Evolutionary conservation across 1,140 invertebrate genomes (phyloP), one percentile per base, ranked within the genome.

Genomic region (Drosophila lacertosa): DNA sequence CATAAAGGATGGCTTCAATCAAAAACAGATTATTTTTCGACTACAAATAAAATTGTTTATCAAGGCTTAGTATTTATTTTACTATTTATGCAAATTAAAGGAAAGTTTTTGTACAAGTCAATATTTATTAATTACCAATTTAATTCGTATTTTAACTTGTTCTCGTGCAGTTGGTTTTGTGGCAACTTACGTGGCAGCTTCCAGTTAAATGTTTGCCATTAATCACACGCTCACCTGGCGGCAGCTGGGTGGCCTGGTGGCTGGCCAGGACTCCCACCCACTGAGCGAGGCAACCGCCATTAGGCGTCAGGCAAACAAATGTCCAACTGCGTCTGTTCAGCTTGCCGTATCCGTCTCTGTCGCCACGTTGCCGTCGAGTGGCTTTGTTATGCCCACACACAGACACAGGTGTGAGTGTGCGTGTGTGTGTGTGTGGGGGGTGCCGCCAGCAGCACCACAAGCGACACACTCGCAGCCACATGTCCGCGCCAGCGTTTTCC

Each of bases 171-270:
- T 44, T 18, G 2, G 40, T 11, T 20, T 44, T 20, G 16, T 44
- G 5, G 5, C 15, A 7, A 7, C 5, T 39, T 39, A 4, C 2
- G 5, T 15, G 18, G 3, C 40, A 42, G 40, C 78, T 82, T 55
- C 50, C 63, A 60, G 70, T 83, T 78, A 78, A 82, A 82, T 65
- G 79, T 33, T 82, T 78, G 57, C 66, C 79, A 82, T 83, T 83
- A 70, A 71, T 82, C 79, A 82, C 58, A 68, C 67, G 74, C 65
- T 67, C 74, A 82, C 74, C 79, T 78, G 64, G 44, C 57, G 69
- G 54, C 59, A 45, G 44, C 26, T 1, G 11, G 13, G 10, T 37
- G 51, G 39, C 42, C 29, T 29, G 11, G 18, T 18, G 18, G 40
- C 26, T 18, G 6, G 26, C 6, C 6, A 6, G n/a, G n/a, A n/a